phyloP scores from a whole-genome alignment of 2,113 vertebrate species.

The Castor canadensis region DNA sequence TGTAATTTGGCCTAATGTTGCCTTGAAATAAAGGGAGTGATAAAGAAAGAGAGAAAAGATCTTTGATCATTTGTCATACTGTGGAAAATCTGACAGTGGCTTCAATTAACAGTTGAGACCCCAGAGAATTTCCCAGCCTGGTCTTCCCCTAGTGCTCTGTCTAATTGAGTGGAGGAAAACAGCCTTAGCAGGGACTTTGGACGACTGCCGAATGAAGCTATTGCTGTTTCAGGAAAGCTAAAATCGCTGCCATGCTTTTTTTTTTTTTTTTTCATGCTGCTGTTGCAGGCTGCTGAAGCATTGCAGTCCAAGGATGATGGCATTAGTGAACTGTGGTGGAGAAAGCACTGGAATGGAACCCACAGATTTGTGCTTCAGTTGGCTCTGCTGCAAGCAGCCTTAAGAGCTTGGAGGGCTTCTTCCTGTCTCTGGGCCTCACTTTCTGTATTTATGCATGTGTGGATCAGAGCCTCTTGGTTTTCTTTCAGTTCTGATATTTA shows the following conservation, averaged over 20 bases:
- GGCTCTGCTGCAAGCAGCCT: neutral
- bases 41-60: constrained; percentile 57
- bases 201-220: constrained; percentile 24
- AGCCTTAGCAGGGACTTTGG: neutral
- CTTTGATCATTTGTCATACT: constrained; percentile 62
- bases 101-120: constrained; percentile 61
- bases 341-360: neutral
- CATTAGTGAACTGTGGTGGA: neutral
- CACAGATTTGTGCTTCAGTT: neutral
- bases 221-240: neutral
- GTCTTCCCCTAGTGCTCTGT: constrained; percentile 2
- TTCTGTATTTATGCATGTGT: neutral
- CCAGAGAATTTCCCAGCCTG: constrained; percentile 39
- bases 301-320: neutral
- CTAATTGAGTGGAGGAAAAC: constrained; percentile 53
- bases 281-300: neutral
- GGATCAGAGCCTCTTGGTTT: neutral
- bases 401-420: neutral
- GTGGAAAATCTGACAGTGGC: constrained; percentile 54
- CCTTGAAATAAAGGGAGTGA: constrained; percentile 56
- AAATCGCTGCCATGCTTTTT: neutral
- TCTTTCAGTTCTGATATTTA: neutral
- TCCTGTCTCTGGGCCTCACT: neutral
- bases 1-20: constrained; percentile 65
- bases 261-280: neutral